Percentiles rank a stretch among this genome's conserved stretches.
These are phyloP conservation scores for Aelia acuminata DNA, from an alignment of 2,888 invertebrate genomes.

Conservation along the genomic window DNA sequence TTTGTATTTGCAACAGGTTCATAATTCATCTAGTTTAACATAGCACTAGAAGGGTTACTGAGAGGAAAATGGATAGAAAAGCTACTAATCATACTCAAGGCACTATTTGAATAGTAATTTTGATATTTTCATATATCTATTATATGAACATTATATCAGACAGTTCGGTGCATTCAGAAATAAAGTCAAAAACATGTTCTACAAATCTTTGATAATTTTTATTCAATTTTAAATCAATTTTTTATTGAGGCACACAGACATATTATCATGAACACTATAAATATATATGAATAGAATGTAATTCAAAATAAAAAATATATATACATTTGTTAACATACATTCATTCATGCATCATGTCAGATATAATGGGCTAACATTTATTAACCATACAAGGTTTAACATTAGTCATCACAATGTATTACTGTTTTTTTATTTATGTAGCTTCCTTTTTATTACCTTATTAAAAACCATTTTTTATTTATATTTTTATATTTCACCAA, in stretches of 20 bases:
- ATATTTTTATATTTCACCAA: background rate
- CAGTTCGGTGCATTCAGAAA: background rate
- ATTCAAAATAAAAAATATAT: too few species aligned
- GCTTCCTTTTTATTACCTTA: constrained; percentile 11
- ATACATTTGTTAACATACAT: background rate
- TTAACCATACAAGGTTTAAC: background rate
- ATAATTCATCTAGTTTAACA: background rate
- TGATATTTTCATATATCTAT: background rate
- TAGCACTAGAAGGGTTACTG: constrained; percentile 22
- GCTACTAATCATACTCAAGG: constrained; percentile 11
- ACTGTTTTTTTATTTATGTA: background rate
- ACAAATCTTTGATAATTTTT: too few species aligned
- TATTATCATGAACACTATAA: too few species aligned
- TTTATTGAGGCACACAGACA: too few species aligned
- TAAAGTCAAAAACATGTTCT: background rate
- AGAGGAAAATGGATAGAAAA: constrained; percentile 31
- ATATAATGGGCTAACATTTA: background rate
- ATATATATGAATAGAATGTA: too few species aligned
- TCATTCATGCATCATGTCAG: background rate
- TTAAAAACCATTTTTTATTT: background rate
- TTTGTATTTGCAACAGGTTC: constrained; percentile 49
- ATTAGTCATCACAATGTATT: background rate
- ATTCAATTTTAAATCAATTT: too few species aligned
- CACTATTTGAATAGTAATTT: background rate
- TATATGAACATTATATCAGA: background rate